Conservation (phyloP, 2,113 vertebrate genomes). For the Capreolus pygargus region DNA sequence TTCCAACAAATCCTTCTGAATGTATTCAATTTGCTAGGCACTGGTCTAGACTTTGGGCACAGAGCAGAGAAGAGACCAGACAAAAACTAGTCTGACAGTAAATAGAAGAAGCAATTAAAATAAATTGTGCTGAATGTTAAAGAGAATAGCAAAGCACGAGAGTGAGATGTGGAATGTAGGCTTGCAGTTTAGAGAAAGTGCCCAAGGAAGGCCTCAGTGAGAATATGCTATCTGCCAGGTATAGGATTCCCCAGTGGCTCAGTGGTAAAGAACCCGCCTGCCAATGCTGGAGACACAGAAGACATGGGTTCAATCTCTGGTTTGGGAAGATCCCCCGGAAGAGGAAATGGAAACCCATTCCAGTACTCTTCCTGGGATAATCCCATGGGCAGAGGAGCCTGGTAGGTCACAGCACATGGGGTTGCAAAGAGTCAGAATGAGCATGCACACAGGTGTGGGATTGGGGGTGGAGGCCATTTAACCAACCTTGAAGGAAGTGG, state of each 20-base stretch:
- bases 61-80: background rate
- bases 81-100: background rate
- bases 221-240: background rate
- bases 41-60: background rate
- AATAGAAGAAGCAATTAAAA: background rate
- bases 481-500: background rate
- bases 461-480: background rate
- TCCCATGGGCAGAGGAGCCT: background rate
- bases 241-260: background rate
- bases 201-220: background rate
- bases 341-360: background rate
- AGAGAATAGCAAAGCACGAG: background rate
- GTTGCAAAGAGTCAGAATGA: background rate
- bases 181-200: background rate
- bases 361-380: background rate
- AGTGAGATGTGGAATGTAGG: background rate
- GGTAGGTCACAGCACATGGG: background rate
- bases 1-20: slow-evolving; percentile 1
- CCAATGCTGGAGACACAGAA: background rate
- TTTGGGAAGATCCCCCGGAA: background rate
- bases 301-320: background rate
- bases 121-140: background rate
- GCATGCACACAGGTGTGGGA: background rate
- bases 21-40: background rate
- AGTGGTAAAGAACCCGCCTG: background rate